Conservation (phyloP, 2,888 invertebrate genomes). For the Geotrupes spiniger region DNA sequence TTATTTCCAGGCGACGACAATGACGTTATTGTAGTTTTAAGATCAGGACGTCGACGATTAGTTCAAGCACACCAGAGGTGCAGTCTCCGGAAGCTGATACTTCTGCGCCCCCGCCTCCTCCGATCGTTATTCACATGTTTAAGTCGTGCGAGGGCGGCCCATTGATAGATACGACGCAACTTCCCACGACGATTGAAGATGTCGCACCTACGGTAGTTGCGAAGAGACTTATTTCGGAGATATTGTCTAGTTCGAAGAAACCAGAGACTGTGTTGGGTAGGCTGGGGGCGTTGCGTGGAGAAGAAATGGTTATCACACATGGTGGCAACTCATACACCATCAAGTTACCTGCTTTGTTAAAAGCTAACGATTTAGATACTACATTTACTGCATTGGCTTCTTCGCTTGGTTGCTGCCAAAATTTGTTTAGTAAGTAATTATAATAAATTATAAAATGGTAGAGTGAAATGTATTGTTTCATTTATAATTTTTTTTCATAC, state of each 20-base stretch:
- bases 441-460: not conserved
- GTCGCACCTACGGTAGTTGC: conserved; percentile 48
- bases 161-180: conserved; percentile 51
- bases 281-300: conserved; percentile 41
- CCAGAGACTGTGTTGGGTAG: conserved; percentile 44
- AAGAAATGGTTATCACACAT: conserved; percentile 45
- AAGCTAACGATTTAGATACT: conserved; percentile 49
- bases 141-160: conserved; percentile 55
- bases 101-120: conserved; percentile 52
- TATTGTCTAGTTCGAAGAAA: conserved; percentile 43
- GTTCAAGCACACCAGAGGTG: conserved; percentile 34
- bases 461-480: not conserved
- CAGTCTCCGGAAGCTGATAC: conserved; percentile 49
- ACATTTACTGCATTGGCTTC: conserved; percentile 55
- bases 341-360: conserved; percentile 54
- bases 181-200: conserved; percentile 54
- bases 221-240: conserved; percentile 43
- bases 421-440: conserved; percentile 53
- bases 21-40: conserved; percentile 50
- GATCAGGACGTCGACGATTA: conserved; percentile 49
- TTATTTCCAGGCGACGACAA: not conserved
- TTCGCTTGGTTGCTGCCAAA: conserved; percentile 57
- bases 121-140: conserved; percentile 54
- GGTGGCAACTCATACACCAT: conserved; percentile 55
- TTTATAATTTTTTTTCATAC: not conserved